These are phyloP conservation scores for Drosophila tripunctata DNA, from an alignment of 2,888 invertebrate genomes.

Conservation along the genomic window DNA sequence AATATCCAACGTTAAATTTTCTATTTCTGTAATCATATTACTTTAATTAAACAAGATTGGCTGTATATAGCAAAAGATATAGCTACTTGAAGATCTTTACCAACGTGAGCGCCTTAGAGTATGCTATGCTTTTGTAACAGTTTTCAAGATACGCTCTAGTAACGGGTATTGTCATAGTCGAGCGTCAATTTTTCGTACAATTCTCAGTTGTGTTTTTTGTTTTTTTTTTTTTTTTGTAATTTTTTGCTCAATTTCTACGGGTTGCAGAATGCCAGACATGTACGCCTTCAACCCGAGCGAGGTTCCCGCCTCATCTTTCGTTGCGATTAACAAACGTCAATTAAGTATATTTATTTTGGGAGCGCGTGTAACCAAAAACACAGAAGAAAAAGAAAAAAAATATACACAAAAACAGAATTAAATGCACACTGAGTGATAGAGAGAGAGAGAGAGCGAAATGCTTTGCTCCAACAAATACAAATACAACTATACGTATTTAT, in stretches of 20 bases:
- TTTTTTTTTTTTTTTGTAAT: not conserved
- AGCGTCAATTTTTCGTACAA: not conserved
- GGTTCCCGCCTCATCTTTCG: conserved; percentile 35
- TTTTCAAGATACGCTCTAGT: not conserved
- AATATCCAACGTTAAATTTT: too few species aligned
- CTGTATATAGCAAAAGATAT: not conserved
- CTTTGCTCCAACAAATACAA: conserved; percentile 20
- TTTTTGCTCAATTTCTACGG: conserved; percentile 38
- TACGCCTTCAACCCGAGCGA: conserved; percentile 8
- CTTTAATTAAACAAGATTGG: too few species aligned
- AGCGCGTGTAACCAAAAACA: conserved; percentile 67
- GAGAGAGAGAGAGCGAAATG: conserved; percentile 4
- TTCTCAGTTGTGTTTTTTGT: too few species aligned
- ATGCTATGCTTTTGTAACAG: not conserved
- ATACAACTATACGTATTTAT: conserved; percentile 65
- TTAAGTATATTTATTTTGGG: conserved; percentile 74
- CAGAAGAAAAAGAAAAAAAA: conserved; percentile 2
- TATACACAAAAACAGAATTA: not conserved
- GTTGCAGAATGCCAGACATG: conserved; percentile 34
- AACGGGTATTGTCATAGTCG: not conserved
- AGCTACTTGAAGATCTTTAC: not conserved
- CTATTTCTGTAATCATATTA: too few species aligned
- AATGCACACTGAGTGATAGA: conserved; percentile 1
- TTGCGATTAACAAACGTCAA: conserved; percentile 75
- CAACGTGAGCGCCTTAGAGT: not conserved